Evolutionary conservation across 2,888 invertebrate genomes (phyloP), one percentile per base, ranked within the genome.

Genomic region (Lepidochitona cinerea): DNA sequence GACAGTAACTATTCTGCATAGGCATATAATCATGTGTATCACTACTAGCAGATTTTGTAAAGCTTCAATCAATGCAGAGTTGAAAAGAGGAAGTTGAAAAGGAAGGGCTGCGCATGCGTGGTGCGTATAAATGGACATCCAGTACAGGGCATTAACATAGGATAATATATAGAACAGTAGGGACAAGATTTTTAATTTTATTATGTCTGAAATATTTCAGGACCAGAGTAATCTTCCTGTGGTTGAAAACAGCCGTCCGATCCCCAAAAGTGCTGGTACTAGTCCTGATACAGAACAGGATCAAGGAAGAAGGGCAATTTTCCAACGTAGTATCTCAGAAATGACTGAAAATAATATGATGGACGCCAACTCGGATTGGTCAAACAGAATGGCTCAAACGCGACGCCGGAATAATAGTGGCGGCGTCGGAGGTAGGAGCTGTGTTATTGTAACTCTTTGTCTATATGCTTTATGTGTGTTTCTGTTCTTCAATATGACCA

Each of bases 371-470:
- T 77, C 80, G 59, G n/a, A n/a, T n/a, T 85, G 85, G 0, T 85
- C 84, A 67, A 84, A 86, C 68, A 79, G 85, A 49, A 83, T 80
- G 37, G 74, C 82, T 59, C 74, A 73, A 49, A 75, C 67, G 68
- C 75, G 88, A 32, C 81, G 87, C n/a, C 77, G 85, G 70, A 95
- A 94, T 88, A 94, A 93, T 87, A 94, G 93, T 86, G 94, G 94
- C 79, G 95, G 95, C 86, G 92, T 92, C 72, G 88, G 88, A 84
- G 92, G 91, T 91, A 80, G 77, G 82, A 64, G 35, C n/a, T n/a
- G n/a, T n/a, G 29, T 29, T 14, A 29, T 41, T 23, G 35, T 36
- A 26, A 23, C 59, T 37, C n/a, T 32, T 36, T 14, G 3, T 67
- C n/a, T n/a, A n/a, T n/a, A n/a, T n/a, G n/a, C n/a, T n/a, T n/a